These are phyloP conservation scores for Heterochromis multidens DNA, from an alignment of 2,113 vertebrate genomes.

Conservation along the genomic window DNA sequence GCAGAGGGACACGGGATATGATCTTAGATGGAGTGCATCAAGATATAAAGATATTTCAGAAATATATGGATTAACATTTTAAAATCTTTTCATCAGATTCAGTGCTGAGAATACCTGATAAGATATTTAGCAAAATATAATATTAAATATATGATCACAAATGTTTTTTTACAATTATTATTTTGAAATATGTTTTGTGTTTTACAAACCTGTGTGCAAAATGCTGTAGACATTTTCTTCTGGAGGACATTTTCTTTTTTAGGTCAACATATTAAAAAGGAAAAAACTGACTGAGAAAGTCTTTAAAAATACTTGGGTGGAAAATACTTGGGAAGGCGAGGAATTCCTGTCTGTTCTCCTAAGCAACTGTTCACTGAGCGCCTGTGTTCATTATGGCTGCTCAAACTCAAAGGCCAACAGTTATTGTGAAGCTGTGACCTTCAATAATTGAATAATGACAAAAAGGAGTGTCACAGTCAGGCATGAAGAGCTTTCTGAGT, in stretches of 20 bases:
- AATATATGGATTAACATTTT: not conserved
- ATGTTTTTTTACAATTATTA: not conserved
- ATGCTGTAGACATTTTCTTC: too few relatives aligned
- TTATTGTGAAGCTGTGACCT: conserved; percentile 61
- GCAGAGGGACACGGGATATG: not conserved
- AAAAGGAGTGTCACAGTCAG: conserved; percentile 32
- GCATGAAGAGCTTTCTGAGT: not conserved
- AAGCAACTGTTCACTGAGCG: conserved; percentile 29
- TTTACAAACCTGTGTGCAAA: not conserved
- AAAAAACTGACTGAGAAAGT: not conserved
- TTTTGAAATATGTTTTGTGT: not conserved
- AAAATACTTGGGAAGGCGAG: not conserved
- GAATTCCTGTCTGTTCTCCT: conserved; percentile 37
- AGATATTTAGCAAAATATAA: not conserved
- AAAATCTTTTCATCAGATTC: not conserved
- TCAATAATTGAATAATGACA: conserved; percentile 52
- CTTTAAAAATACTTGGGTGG: not conserved
- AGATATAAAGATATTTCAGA: not conserved
- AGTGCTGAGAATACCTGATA: not conserved
- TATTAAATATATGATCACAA: not conserved
- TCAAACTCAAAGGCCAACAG: conserved; percentile 36
- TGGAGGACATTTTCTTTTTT: not conserved
- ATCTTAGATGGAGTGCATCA: not conserved
- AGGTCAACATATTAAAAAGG: not conserved
- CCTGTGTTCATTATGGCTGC: conserved; percentile 23